Base-by-base conservation (phyloP, 2,113 vertebrate genomes). In the Xiphophorus hellerii region DNA sequence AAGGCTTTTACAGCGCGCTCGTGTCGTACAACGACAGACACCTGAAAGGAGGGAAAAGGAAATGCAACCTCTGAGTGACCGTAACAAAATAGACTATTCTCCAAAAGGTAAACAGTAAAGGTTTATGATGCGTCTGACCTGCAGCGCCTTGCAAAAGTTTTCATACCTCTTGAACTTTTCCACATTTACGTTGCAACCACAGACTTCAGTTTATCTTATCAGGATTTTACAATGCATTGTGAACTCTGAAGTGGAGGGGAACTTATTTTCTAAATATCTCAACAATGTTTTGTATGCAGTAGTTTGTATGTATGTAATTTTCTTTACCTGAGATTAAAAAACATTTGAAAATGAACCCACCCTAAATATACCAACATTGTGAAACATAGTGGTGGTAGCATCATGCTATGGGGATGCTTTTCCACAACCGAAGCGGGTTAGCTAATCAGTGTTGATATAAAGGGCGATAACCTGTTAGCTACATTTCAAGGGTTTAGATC, bases 31-130 rank as follows among this genome's bases (percentile, higher is more conserved):
- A 91, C 85, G 85, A 81, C 73, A 84, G 69, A 87, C 51, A 87
- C 84, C 71, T 67, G 80, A 83, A 90, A 81, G 82, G 89, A 92
- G 28, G 28, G 20, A 37, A 62, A 86, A 89, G 91, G 93, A 94
- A 93, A 94, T 92, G 93, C 77, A 93, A 87, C 83, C 87, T 92
- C 66, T 91, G 80, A 92, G 89, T 90, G 76, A 92, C 92, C 93
- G 92, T 95, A 94, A 94, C 92, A 94, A 94, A 95, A 95, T 94
- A 94, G 89, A 93, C 74, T 88, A 85, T 88, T 90, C 83, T 90
- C 78, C 75, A 80, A 91, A 66, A 91, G 87, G 78, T 92, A 88
- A 92, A 83, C 80, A 92, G 86, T 58, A 76, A 71, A 70, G 83
- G 86, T 87, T 87, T 82, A 79, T 89, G 84, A 83, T 77, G 89